Evolutionary conservation across 2,113 vertebrate genomes (phyloP).

Genomic region (Ctenomys sociabilis): DNA sequence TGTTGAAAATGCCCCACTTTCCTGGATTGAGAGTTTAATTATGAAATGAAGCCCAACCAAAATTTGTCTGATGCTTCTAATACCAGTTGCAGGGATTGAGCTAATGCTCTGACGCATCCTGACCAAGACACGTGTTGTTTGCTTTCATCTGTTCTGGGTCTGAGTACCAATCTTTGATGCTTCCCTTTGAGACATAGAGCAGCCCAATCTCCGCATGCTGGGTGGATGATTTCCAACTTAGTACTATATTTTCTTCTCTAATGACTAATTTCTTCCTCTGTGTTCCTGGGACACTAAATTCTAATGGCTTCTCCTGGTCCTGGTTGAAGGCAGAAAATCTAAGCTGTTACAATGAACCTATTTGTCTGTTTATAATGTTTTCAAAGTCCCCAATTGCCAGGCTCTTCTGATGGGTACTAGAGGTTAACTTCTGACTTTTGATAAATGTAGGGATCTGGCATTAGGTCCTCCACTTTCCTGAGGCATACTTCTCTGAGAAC

Average conservation of each 20-base stretch:
- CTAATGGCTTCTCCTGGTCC: neutral
- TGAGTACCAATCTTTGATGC: neutral
- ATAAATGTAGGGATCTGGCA: neutral
- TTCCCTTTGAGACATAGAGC: neutral
- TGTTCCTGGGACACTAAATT: neutral
- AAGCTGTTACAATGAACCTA: neutral
- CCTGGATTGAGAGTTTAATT: conserved; percentile 48
- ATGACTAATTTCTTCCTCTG: conserved; percentile 42
- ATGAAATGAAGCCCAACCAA: neutral
- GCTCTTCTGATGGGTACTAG: neutral
- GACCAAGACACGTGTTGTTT: neutral
- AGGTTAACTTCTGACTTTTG: neutral
- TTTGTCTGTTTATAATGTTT: neutral
- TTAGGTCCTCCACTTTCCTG: neutral
- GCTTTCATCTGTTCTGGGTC: neutral
- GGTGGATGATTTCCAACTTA: neutral
- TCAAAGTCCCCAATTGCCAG: neutral
- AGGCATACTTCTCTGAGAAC: neutral
- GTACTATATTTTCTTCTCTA: neutral
- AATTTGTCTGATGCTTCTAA: neutral
- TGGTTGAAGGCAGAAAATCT: neutral
- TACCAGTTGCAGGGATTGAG: neutral
- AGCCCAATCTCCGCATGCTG: conserved; percentile 36
- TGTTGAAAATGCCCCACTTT: conserved; percentile 47
- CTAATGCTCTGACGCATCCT: neutral